phyloP scores from a whole-genome alignment of 2,113 vertebrate genomes.

The Notechis scutatus region DNA sequence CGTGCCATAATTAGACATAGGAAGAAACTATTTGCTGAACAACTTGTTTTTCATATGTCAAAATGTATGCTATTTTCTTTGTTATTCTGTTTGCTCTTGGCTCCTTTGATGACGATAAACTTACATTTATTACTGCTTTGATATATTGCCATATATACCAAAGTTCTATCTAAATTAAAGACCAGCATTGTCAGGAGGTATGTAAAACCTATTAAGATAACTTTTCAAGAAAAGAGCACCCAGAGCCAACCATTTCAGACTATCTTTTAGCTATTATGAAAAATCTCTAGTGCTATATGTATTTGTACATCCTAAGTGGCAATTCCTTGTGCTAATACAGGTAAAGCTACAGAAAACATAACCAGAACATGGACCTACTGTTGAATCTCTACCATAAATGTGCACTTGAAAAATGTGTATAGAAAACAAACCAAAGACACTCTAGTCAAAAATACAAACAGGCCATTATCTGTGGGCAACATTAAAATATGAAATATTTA shows the following conservation, averaged over 20 bases:
- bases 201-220: background rate
- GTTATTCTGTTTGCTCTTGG: background rate
- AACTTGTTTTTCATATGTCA: background rate
- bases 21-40: background rate
- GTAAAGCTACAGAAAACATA: slow-evolving; percentile 51
- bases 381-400: slow-evolving; percentile 53
- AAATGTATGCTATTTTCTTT: background rate
- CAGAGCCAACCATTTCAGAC: background rate
- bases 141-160: background rate
- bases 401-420: slow-evolving; percentile 50
- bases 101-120: background rate
- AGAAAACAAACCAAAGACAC: slow-evolving; percentile 40
- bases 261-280: background rate
- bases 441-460: slow-evolving; percentile 40
- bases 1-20: background rate
- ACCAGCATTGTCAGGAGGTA: background rate
- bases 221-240: background rate
- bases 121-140: background rate
- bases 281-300: background rate
- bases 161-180: background rate
- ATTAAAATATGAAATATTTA: slow-evolving; percentile 17
- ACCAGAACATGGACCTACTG: slow-evolving; percentile 45
- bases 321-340: slow-evolving; percentile 54
- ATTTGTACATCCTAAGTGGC: slow-evolving; percentile 52
- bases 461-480: slow-evolving; percentile 36